A percentile compares a stretch with the other conserved stretches of the same genome.
These are phyloP conservation scores for Neomonachus schauinslandi DNA, from an alignment of 2,113 vertebrate genomes.

Conservation along the genomic window DNA sequence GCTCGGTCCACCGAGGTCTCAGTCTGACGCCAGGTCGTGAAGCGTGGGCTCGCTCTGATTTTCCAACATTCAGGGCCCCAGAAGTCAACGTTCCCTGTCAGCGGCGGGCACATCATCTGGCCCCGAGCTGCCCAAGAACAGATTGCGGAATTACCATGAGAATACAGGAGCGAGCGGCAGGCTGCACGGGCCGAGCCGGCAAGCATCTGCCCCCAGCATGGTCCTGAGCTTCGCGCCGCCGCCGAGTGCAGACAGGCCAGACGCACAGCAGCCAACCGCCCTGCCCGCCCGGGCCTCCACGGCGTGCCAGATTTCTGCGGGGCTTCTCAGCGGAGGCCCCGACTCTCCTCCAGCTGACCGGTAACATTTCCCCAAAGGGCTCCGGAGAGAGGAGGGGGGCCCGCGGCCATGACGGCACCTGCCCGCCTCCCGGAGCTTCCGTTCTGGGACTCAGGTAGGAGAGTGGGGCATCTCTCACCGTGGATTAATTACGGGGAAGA, in stretches of 20 bases:
- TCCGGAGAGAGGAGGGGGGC: constrained; percentile 51
- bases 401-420: neutral
- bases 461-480: neutral
- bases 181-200: constrained; percentile 89
- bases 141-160: constrained; percentile 94
- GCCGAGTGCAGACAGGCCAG: constrained; percentile 90
- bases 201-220: constrained; percentile 91
- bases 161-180: constrained; percentile 88
- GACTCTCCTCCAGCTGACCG: constrained; percentile 57
- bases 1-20: constrained; percentile 89
- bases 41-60: constrained; percentile 91
- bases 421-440: neutral
- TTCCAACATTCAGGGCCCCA: constrained; percentile 92
- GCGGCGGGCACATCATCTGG: constrained; percentile 88
- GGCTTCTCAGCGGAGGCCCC: constrained; percentile 77
- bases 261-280: constrained; percentile 86
- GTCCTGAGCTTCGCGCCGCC: constrained; percentile 90
- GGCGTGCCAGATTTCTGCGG: constrained; percentile 85
- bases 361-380: constrained; percentile 26
- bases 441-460: neutral
- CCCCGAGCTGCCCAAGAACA: constrained; percentile 91
- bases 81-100: constrained; percentile 95
- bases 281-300: constrained; percentile 83
- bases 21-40: constrained; percentile 93
- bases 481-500: neutral